Percentiles rank a stretch among this genome's conserved stretches.
Conservation (phyloP, 2,888 invertebrate species). For the Hyposoter didymator region DNA sequence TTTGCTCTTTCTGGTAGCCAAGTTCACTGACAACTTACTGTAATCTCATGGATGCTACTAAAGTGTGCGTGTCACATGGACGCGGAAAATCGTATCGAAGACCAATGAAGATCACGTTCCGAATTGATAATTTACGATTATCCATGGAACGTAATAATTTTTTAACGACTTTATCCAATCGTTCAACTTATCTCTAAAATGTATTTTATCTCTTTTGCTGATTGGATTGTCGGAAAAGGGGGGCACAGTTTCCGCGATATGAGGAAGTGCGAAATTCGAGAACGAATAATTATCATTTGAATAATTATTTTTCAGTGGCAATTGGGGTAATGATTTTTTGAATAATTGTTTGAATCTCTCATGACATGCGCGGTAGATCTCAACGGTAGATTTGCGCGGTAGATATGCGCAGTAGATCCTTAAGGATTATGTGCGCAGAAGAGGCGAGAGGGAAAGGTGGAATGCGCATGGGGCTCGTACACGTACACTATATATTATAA, state of each 20-base stretch:
- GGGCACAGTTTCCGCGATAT: neutral
- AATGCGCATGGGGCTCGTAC: constrained; percentile 16
- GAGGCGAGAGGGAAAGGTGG: neutral
- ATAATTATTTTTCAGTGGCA: neutral
- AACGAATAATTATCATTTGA: neutral
- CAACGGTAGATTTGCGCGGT: constrained; percentile 5
- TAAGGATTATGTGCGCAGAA: constrained; percentile 7
- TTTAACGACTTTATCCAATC: constrained; percentile 26
- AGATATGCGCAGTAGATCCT: constrained; percentile 30
- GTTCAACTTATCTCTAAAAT: neutral
- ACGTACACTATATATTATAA: constrained; percentile 48
- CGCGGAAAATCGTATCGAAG: constrained; percentile 18
- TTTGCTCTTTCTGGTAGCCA: constrained; percentile 58
- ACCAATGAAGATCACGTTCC: constrained; percentile 18
- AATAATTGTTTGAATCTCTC: neutral
- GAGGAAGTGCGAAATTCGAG: neutral
- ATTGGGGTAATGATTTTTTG: neutral
- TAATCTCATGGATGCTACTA: constrained; percentile 59
- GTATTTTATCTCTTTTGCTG: neutral
- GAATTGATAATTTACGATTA: constrained; percentile 23
- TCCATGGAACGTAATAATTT: constrained; percentile 1
- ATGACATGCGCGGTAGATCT: constrained; percentile 15
- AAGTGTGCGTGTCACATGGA: constrained; percentile 30
- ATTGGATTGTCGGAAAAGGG: neutral
- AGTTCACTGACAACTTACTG: constrained; percentile 69